Base-by-base conservation (phyloP, 2,113 vertebrate species). In the Lethenteron reissneri region DNA sequence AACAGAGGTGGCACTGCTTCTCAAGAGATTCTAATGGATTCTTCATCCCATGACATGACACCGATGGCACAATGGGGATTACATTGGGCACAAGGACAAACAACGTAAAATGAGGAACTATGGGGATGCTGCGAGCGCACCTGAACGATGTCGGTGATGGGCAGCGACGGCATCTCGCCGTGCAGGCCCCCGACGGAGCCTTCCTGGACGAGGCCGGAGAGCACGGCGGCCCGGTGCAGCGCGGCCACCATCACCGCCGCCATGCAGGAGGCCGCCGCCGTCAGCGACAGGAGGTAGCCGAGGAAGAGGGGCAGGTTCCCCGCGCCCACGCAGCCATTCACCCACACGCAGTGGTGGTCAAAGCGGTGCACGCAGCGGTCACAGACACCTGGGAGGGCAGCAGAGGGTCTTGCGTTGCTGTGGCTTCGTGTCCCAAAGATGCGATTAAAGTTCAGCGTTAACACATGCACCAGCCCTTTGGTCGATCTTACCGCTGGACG, bases 301-400 rank as follows among this genome's bases (percentile, higher is more conserved):
- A 95, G 74, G 82, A 99, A 97, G 75, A 83, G 81, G 3, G 81
- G 78, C 0, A 77, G 77, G 56, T 95, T 97, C 81, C 78, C 80
- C 70, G 86, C 87, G 0, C 94, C 94, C 0, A 99, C 82, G 79
- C 94, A 99, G 83, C 89, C 95, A 81, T 95, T 94, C 72, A 97
- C 84, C 94, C 94, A 99, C 19, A 97, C 78, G 0, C 94, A 99
- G 80, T 99, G 94, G 77, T 99, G 94, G 76, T 99, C 94, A 0
- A 94, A 96, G 12, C 94, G 88, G 25, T 90, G 88, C 7, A 99
- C 85, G 0, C 94, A 96, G 14, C 72, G 64, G 59, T 84, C 59
- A 76, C 94, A 99, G 17, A 88, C 78, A 8, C 87, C 94, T 9
- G 15, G 4, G 8, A n/a, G 19, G 19, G 62, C 62, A 68, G 19